Conservation (phyloP, 2,113 vertebrate genomes). For the Anoplopoma fimbria region DNA sequence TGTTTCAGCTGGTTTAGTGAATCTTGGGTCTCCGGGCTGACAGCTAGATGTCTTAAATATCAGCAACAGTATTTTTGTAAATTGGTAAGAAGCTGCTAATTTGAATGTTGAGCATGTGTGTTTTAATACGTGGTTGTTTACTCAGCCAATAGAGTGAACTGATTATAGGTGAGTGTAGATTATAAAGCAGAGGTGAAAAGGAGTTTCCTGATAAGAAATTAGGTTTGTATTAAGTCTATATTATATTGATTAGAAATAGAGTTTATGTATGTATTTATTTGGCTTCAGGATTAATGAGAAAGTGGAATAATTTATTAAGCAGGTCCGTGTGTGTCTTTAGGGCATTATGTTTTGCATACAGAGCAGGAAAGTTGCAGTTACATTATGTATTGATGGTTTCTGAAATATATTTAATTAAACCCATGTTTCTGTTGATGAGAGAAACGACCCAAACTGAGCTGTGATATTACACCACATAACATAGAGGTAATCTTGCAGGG, state of each 20-base stretch:
- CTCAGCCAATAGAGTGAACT: slow-evolving; percentile 10
- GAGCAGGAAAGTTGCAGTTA: slow-evolving; percentile 19
- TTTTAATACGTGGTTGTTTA: slow-evolving; percentile 43
- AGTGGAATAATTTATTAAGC: slow-evolving; percentile 26
- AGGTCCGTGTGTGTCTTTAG: slow-evolving; percentile 38
- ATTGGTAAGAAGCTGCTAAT: slow-evolving; percentile 54
- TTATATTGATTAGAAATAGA: slow-evolving; percentile 41
- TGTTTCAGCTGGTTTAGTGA: slow-evolving; percentile 5
- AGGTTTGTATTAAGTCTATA: slow-evolving; percentile 13
- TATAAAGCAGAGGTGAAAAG: not conserved
- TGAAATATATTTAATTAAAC: slow-evolving; percentile 32
- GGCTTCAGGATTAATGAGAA: slow-evolving; percentile 24
- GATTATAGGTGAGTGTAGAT: slow-evolving; percentile 15
- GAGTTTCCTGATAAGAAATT: slow-evolving; percentile 5
- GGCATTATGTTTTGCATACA: slow-evolving; percentile 28
- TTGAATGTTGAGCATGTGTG: slow-evolving; percentile 57
- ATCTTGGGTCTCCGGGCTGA: not conserved
- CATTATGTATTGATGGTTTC: slow-evolving; percentile 30
- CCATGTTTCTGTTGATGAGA: slow-evolving; percentile 25
- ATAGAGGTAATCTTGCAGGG: slow-evolving; percentile 7
- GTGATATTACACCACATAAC: slow-evolving; percentile 28
- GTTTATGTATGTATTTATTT: slow-evolving; percentile 31
- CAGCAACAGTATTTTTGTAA: slow-evolving; percentile 61
- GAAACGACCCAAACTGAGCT: slow-evolving; percentile 34
- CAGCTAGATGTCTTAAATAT: slow-evolving; percentile 41